These are phyloP conservation scores for Euwallacea fornicatus DNA, from an alignment of 1,140 invertebrate genomes.

Conservation along the genomic window DNA sequence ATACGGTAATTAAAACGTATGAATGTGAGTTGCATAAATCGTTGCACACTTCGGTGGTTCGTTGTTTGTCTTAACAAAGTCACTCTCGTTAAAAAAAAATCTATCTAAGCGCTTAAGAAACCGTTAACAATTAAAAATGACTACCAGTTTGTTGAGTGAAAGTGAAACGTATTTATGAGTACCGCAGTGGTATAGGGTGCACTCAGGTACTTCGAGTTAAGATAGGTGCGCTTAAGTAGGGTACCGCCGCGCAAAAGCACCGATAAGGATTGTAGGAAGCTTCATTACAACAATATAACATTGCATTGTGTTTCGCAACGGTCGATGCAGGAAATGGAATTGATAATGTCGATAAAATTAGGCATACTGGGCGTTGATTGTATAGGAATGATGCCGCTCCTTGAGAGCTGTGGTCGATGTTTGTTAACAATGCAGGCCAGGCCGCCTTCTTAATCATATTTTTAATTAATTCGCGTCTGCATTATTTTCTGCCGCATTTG, in stretches of 20 bases:
- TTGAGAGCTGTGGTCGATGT: background rate
- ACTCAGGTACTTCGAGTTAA: background rate
- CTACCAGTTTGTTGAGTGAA: conserved; percentile 1
- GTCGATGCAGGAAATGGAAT: conserved; percentile 6
- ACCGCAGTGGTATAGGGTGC: no score
- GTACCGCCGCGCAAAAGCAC: background rate
- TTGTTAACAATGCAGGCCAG: background rate
- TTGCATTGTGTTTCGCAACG: background rate
- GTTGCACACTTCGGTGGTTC: conserved; percentile 19
- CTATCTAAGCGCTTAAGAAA: conserved; percentile 6
- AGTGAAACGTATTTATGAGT: conserved; percentile 5
- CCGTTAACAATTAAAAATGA: conserved; percentile 15
- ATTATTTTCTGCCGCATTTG: no score
- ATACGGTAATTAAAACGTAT: no score
- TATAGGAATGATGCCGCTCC: conserved; percentile 17
- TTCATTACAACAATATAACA: background rate
- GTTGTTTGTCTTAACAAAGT: background rate
- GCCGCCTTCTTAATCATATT: background rate
- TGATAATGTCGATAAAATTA: conserved; percentile 13
- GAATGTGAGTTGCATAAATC: conserved; percentile 10
- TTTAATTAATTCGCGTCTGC: no score
- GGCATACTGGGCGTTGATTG: conserved; percentile 16
- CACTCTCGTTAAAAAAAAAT: background rate
- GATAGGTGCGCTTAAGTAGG: background rate
- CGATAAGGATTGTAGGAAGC: conserved; percentile 2